phyloP scores from a whole-genome alignment of 1,140 invertebrate genomes.

The Brachionus manjavacas region DNA sequence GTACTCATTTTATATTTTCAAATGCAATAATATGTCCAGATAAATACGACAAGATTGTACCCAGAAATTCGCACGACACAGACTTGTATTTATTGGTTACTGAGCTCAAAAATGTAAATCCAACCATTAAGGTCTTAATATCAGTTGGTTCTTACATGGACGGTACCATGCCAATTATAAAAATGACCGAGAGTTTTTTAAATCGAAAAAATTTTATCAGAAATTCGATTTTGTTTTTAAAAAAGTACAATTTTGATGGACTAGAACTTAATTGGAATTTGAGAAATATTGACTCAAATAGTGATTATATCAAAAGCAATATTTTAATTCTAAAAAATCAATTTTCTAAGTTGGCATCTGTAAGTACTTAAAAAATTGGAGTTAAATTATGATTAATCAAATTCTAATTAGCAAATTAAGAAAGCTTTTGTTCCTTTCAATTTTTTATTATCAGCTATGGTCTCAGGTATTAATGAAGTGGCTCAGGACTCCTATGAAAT shows the following conservation, averaged over 20 bases:
- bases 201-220: constrained; percentile 3
- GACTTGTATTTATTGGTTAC: background rate
- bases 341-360: background rate
- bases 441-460: background rate
- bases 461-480: background rate
- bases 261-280: constrained; percentile 23
- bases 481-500: constrained; percentile 20
- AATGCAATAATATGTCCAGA: constrained; percentile 3
- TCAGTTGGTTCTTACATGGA: background rate
- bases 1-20: constrained; percentile 25
- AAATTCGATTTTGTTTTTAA: background rate
- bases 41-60: background rate
- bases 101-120: background rate
- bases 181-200: background rate
- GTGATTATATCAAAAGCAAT: constrained; percentile 2
- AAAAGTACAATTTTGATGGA: constrained; percentile 12
- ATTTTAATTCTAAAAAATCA: background rate
- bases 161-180: background rate
- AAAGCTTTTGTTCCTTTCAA: background rate
- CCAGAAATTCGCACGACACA: background rate
- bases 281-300: constrained; percentile 1
- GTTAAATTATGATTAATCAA: background rate
- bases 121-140: background rate
- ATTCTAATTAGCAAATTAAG: background rate
- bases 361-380: background rate